Conservation (phyloP, 2,113 vertebrate species). For the Tupaia chinensis region DNA sequence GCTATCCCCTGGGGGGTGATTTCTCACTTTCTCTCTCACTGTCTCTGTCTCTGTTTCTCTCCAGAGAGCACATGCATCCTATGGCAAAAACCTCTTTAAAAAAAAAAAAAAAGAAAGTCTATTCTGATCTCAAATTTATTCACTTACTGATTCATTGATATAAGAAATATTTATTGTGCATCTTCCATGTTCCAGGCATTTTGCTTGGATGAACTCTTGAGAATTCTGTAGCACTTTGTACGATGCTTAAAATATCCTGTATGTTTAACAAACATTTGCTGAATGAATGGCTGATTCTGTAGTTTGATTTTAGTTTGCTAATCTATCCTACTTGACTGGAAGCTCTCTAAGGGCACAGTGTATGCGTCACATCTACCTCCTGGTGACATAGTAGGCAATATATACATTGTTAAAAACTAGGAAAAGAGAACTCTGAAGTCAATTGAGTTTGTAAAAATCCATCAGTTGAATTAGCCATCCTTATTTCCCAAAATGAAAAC, state of each 20-base stretch:
- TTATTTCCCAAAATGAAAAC: background rate
- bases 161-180: background rate
- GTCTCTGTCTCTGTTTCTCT: too few relatives aligned
- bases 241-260: background rate
- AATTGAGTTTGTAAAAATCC: background rate
- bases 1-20: too few relatives aligned
- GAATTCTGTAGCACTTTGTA: background rate
- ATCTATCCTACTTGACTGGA: background rate
- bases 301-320: background rate
- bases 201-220: background rate
- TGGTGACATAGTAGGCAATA: rapidly evolving
- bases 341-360: background rate
- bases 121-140: background rate
- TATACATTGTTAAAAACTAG: background rate
- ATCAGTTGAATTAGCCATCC: background rate
- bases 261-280: background rate
- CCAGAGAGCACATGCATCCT: too few relatives aligned
- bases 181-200: background rate
- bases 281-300: background rate
- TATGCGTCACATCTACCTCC: background rate
- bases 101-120: background rate
- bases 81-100: too few relatives aligned
- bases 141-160: background rate
- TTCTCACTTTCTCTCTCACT: too few relatives aligned
- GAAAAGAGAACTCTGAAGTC: background rate